Conservation (phyloP, 2,888 invertebrate species). For the Dioctria linearis region DNA sequence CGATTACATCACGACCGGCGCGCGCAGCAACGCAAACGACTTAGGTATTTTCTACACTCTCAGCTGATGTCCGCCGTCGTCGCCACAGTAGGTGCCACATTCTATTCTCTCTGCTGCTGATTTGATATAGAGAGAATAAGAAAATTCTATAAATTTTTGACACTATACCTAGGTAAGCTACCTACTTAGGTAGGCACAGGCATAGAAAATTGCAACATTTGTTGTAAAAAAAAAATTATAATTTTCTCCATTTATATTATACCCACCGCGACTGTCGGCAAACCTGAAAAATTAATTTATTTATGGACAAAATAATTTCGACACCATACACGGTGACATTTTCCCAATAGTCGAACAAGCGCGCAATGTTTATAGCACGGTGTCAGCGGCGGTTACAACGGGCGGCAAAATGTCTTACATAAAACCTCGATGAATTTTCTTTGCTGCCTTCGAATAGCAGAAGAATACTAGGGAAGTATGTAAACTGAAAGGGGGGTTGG, state of each 20-base stretch:
- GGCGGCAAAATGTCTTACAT: neutral
- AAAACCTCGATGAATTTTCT: too few species aligned
- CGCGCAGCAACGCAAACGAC: too few species aligned
- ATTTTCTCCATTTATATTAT: neutral
- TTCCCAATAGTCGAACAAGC: constrained; percentile 21
- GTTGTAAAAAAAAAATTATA: neutral
- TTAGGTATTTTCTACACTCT: neutral
- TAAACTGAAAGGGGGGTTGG: neutral
- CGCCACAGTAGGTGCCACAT: neutral
- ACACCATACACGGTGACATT: constrained; percentile 15
- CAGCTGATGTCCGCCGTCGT: neutral
- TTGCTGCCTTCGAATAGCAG: neutral
- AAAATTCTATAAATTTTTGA: too few species aligned
- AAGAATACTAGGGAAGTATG: neutral
- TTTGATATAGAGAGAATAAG: too few species aligned
- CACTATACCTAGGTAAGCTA: too few species aligned
- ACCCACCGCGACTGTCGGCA: neutral
- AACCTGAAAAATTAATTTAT: constrained; percentile 30
- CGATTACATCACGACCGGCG: too few species aligned
- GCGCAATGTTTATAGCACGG: neutral
- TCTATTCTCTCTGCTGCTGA: too few species aligned
- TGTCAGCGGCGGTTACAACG: neutral
- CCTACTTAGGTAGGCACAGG: neutral
- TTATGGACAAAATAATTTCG: constrained; percentile 25
- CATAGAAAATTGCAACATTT: constrained; percentile 17